Evolutionary conservation across 2,888 invertebrate species (phyloP).

Genomic region (Smittia aterrima): DNA sequence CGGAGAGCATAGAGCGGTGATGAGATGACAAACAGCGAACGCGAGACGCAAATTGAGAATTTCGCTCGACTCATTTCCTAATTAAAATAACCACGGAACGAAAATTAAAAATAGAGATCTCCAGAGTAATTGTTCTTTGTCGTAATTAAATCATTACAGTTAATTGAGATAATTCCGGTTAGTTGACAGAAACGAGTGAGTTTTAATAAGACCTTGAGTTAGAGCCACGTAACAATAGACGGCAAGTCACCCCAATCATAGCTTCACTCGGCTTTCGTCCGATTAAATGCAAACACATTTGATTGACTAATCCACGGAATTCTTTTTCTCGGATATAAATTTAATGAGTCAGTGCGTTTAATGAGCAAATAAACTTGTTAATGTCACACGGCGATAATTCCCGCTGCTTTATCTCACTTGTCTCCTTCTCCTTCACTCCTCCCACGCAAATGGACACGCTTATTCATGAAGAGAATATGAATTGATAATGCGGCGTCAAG

Average conservation of each 20-base stretch:
- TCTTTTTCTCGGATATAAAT: background rate
- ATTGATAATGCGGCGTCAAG: slow-evolving; percentile 1
- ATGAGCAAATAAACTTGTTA: slow-evolving; percentile 25
- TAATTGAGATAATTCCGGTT: slow-evolving; percentile 18
- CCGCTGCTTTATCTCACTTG: background rate
- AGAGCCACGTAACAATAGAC: too few species aligned
- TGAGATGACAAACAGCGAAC: background rate
- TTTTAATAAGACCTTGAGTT: too few species aligned
- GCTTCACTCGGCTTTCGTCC: background rate
- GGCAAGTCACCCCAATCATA: background rate
- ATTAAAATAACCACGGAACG: slow-evolving; percentile 15
- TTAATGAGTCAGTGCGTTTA: slow-evolving; percentile 26
- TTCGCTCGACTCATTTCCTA: slow-evolving; percentile 29
- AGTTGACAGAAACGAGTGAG: background rate
- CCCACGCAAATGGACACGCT: background rate
- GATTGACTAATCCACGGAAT: background rate
- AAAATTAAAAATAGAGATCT: background rate
- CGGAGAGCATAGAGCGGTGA: slow-evolving; percentile 9
- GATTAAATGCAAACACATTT: slow-evolving; percentile 9
- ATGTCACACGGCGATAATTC: slow-evolving; percentile 12
- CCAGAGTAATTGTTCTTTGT: slow-evolving; percentile 17
- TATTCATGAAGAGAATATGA: background rate
- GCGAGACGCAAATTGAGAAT: slow-evolving; percentile 9
- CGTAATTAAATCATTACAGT: slow-evolving; percentile 29
- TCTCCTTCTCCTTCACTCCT: background rate